Base-by-base conservation (phyloP, 2,113 vertebrate species). In the Sander vitreus region DNA sequence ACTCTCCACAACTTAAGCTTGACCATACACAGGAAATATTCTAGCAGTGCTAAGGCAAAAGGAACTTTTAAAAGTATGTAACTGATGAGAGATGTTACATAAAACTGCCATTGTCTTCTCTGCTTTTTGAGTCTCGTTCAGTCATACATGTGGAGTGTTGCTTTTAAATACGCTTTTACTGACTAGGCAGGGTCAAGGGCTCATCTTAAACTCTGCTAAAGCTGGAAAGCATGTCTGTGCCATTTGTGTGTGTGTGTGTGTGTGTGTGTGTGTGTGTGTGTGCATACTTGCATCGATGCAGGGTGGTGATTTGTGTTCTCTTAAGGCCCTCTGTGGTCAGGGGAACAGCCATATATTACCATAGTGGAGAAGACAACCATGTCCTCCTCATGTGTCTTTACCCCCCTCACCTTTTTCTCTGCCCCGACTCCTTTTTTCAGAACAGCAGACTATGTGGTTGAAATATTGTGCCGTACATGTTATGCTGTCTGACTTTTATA, bases 241-340 rank as follows among this genome's bases (percentile, higher is more conserved):
- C 70, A 30, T 47, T 43, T 63, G 48, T 72, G 39, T 15, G 62
- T 45, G 62, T 13, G 50, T 53, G 50, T 53, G 50, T 53, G 53
- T 55, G 78, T 75, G 53, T 74, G 48, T 63, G 45, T 54, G 33
- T 50, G 23, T 48, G 43, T 39, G 62, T 33, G 54, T 67, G 14
- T 67, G 57, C 27, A 14, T 76, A 68, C 50, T 55, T 83, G 51
- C 18, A 33, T 79, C 15, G 19, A 55, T 51, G 63, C 76, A 77
- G 19, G 47, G 39, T 51, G 76, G 78, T 83, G 89, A 93, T 93
- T 91, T 92, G 85, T 89, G 77, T 85, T 78, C 73, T 76, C 23
- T 27, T 73, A 11, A 86, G 84, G 68, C 65, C 78, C 73, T 57
- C 19, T 47, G 59, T 30, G 66, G 85, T 85, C 84, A 7, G 30